phyloP scores from a whole-genome alignment of 2,113 vertebrate genomes.

The Prunella himalayana region DNA sequence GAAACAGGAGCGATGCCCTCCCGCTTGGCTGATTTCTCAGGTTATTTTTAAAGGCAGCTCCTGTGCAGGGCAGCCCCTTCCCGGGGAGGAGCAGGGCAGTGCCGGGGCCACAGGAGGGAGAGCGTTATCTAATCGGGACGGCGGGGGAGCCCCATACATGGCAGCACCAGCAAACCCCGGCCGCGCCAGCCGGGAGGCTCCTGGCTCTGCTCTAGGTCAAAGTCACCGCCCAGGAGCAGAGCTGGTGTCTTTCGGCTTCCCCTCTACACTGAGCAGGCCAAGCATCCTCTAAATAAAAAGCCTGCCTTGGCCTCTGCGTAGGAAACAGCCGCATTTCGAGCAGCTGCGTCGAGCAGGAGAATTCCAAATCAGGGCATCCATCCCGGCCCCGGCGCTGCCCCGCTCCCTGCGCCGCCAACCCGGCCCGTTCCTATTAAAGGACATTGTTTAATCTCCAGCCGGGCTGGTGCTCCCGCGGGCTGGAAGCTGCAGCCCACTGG shows the following conservation, averaged over 20 bases:
- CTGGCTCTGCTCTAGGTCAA: not conserved
- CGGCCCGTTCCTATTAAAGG: conserved; percentile 28
- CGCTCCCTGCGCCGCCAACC: fast-evolving
- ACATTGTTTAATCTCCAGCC: not conserved
- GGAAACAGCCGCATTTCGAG: not conserved
- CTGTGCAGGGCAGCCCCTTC: not conserved
- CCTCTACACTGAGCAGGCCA: not conserved
- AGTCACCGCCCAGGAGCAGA: not conserved
- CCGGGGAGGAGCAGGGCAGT: not conserved
- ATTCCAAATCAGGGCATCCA: conserved; percentile 52
- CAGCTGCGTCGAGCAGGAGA: not conserved
- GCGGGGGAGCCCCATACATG: not conserved
- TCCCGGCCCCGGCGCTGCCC: not conserved
- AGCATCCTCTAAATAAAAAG: not conserved
- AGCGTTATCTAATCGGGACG: not conserved
- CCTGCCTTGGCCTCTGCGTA: not conserved
- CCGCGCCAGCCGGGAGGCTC: fast-evolving
- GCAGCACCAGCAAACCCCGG: not conserved
- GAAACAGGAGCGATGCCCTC: not conserved
- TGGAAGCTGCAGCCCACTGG: not conserved
- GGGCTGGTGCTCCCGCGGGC: not conserved
- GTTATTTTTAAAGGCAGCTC: not conserved
- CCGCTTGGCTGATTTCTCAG: not conserved
- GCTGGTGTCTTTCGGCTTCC: not conserved
- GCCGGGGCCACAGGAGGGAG: fast-evolving